Conservation (phyloP, 1,140 invertebrate genomes). For the Calliopsis andreniformis region DNA sequence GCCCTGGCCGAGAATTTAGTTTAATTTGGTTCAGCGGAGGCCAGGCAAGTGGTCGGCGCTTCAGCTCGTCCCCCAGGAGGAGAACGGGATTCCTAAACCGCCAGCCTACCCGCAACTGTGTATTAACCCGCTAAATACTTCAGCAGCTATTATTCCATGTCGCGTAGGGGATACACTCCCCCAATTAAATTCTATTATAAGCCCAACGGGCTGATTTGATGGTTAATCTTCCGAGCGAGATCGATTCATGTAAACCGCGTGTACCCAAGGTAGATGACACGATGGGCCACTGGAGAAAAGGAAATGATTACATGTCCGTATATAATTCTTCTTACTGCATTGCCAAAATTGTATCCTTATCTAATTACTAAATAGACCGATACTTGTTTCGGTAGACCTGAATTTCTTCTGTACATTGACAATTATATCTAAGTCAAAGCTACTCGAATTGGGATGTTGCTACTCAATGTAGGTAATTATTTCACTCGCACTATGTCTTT, state of each 20-base stretch:
- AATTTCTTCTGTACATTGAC: too few relatives aligned
- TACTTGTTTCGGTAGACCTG: too few relatives aligned
- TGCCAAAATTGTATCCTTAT: too few relatives aligned
- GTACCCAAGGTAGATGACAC: too few relatives aligned
- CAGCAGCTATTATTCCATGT: constrained; percentile 44
- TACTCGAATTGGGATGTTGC: too few relatives aligned
- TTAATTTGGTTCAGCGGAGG: constrained; percentile 67
- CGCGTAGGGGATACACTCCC: constrained; percentile 19
- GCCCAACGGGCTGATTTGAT: constrained; percentile 26
- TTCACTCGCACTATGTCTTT: too few relatives aligned
- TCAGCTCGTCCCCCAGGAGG: constrained; percentile 51
- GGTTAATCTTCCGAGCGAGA: constrained; percentile 31
- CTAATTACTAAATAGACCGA: too few relatives aligned
- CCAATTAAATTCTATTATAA: constrained; percentile 42
- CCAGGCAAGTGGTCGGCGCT: constrained; percentile 24
- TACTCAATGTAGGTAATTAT: too few relatives aligned
- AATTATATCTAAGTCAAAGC: too few relatives aligned
- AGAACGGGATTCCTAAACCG: constrained; percentile 54
- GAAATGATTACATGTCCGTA: background rate
- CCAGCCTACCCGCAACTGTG: constrained; percentile 52
- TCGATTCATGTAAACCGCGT: background rate
- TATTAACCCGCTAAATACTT: constrained; percentile 55
- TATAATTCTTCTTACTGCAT: too few relatives aligned
- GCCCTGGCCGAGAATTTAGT: constrained; percentile 70
- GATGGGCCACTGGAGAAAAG: background rate